Evolutionary conservation across 1,140 invertebrate species (phyloP).

Genomic region (Chrysopa pallens): DNA sequence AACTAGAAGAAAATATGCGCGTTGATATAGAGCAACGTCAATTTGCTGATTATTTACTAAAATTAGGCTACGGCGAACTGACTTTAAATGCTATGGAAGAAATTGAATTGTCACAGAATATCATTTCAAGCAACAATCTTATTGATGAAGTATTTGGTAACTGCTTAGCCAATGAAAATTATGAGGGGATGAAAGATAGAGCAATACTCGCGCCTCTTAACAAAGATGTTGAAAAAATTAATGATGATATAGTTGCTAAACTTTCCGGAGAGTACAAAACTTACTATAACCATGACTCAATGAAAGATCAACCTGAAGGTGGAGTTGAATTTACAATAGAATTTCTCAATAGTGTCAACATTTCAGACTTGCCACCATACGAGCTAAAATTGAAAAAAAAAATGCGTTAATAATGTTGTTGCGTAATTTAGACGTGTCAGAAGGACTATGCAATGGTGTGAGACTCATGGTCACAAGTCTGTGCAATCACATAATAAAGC

Average conservation of each 20-base stretch:
- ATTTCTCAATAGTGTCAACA: constrained; percentile 10
- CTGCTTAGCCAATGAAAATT: background rate
- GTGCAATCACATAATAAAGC: constrained; percentile 8
- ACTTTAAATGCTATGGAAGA: too few species aligned
- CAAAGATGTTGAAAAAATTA: constrained; percentile 8
- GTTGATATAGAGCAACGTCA: too few species aligned
- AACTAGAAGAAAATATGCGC: too few species aligned
- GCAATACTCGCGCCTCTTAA: constrained; percentile 8
- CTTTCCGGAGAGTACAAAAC: constrained; percentile 5
- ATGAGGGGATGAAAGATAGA: constrained; percentile 8
- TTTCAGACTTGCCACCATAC: constrained; percentile 8
- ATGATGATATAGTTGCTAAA: constrained; percentile 8
- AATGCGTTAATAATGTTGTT: constrained; percentile 10
- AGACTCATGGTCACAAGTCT: constrained; percentile 7
- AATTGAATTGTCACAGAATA: too few species aligned
- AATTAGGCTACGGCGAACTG: too few species aligned
- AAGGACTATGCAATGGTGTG: constrained; percentile 10
- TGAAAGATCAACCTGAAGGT: constrained; percentile 2
- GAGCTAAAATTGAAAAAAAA: constrained; percentile 9
- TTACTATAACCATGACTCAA: constrained; percentile 3
- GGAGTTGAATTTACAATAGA: constrained; percentile 6
- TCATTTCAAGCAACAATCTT: too few species aligned
- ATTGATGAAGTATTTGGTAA: too few species aligned
- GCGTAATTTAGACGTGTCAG: constrained; percentile 7
- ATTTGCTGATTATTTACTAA: too few species aligned